phyloP scores from a whole-genome alignment of 2,888 invertebrate species.

The Dasypolia templi region DNA sequence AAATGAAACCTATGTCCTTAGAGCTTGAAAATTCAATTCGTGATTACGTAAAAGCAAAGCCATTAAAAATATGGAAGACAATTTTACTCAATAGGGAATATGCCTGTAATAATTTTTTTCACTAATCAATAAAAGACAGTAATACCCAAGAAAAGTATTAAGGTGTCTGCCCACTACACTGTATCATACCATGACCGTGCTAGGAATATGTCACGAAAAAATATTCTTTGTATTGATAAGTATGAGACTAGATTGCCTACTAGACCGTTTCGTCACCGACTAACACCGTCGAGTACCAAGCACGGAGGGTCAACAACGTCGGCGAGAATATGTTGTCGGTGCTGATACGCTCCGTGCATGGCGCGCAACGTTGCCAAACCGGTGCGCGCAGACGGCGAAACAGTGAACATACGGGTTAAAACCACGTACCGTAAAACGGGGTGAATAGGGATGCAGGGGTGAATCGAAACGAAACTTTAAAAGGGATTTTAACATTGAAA shows the following conservation, averaged over 20 bases:
- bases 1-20: slow-evolving; percentile 74
- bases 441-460: too few relatives aligned
- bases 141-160: not conserved
- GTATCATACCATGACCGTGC: not conserved
- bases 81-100: slow-evolving; percentile 13
- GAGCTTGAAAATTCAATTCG: slow-evolving; percentile 76
- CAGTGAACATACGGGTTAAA: not conserved
- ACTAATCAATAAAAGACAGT: not conserved
- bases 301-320: too few relatives aligned
- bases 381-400: not conserved
- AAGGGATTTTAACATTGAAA: too few relatives aligned
- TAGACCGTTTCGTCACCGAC: too few relatives aligned
- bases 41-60: slow-evolving; percentile 78
- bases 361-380: not conserved
- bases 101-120: not conserved
- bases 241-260: not conserved
- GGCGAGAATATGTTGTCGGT: not conserved
- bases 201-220: not conserved
- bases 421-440: too few relatives aligned
- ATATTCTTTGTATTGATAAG: not conserved
- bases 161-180: not conserved
- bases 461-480: too few relatives aligned
- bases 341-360: not conserved
- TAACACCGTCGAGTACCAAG: too few relatives aligned
- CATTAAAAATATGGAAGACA: slow-evolving; percentile 78